Evolutionary conservation across 2,888 invertebrate species (phyloP).

Genomic region (Agrilus cyanescens): DNA sequence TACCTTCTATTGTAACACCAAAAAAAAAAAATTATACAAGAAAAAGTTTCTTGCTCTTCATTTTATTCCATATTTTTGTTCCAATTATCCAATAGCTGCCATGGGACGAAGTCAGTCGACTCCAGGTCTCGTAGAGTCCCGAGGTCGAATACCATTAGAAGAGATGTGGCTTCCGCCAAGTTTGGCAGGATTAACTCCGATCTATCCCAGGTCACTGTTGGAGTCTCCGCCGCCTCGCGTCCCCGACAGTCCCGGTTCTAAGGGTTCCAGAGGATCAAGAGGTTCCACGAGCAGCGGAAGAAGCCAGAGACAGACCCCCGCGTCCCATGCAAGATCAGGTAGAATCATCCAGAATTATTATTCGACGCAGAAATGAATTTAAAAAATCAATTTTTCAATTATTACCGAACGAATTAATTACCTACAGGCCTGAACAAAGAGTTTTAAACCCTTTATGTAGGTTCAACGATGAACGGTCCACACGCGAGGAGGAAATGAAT

Average conservation of each 20-base stretch:
- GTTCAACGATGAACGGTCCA: conserved; percentile 12
- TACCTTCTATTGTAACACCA: no score
- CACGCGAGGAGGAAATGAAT: conserved; percentile 11
- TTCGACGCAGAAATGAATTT: background rate
- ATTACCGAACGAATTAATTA: no score
- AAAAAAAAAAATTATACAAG: no score
- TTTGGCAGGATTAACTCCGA: conserved; percentile 26
- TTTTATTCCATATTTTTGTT: no score
- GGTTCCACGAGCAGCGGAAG: conserved; percentile 40
- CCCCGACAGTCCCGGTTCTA: conserved; percentile 41
- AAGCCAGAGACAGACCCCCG: conserved; percentile 31
- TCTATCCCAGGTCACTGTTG: conserved; percentile 24
- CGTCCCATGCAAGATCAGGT: conserved; percentile 34
- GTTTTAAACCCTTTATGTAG: no score
- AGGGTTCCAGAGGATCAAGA: conserved; percentile 15
- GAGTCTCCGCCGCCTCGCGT: conserved; percentile 37
- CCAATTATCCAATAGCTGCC: conserved; percentile 52
- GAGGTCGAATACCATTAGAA: conserved; percentile 79
- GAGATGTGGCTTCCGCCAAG: conserved; percentile 64
- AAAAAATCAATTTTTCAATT: background rate
- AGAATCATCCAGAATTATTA: conserved; percentile 7
- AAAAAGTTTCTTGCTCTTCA: no score
- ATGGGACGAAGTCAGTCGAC: conserved; percentile 94
- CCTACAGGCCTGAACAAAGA: no score
- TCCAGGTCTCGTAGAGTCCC: conserved; percentile 88